Evolutionary conservation across 1,140 invertebrate species (phyloP), one percentile per base, ranked within the genome.

Genomic region (Lerema accius): DNA sequence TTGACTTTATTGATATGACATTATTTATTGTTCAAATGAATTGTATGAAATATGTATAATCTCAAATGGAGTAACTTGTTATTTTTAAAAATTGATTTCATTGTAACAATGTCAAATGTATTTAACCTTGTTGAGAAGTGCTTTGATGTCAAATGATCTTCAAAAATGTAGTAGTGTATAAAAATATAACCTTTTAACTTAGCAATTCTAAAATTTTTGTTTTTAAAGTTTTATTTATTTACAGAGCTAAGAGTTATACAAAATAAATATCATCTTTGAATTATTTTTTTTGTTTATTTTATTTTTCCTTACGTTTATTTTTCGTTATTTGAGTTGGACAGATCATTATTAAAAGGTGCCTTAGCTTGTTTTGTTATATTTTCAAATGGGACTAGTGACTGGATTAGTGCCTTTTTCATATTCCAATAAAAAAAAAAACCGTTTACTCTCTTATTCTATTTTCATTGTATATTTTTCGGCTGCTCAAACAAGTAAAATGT

Each of bases 211-310:
- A 73, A 71, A 70, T 71, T 76, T 76, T 82, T 82, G 75, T 81
- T 83, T 69, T 77, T 79, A 77, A 80, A 80, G 65, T 81, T 79
- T 82, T 80, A 86, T 86, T 86, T 86, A 86, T 86, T 84, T 82
- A 73, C 65, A 77, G 71, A 81, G 55, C 32, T 82, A 84, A 79
- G 72, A 85, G 73, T 84, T 82, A 78, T 78, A 79, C 69, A 77
- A 78, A 84, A 79, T 78, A 82, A 79, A 84, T 73, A 80, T 80
- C 73, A 79, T 81, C 69, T 76, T 82, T 80, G 75, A 78, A 72
- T 82, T 80, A 69, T 76, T 76, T 74, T 63, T 40, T 69, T 71
- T 68, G 65, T 80, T 74, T 71, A 67, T 67, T 69, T 64, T 67
- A 51, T 66, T 68, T 68, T 74, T 69, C 55, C 58, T 68, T 63